These are phyloP conservation scores for Zaprionus bogoriensis DNA, from an alignment of 2,888 invertebrate species.

Conservation along the genomic window DNA sequence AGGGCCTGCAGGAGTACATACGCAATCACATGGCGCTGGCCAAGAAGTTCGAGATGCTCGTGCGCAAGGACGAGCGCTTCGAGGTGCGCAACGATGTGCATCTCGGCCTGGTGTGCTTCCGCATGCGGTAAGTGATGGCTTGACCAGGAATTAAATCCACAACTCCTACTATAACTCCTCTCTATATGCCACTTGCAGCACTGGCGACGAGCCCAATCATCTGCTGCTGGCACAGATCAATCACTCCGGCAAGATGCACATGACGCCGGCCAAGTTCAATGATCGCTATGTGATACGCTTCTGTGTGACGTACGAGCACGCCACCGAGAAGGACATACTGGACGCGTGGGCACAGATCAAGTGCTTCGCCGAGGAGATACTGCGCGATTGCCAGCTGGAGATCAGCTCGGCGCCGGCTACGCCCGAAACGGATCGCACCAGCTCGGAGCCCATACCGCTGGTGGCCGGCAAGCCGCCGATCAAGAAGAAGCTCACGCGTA, in stretches of 20 bases:
- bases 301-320: conserved; percentile 91
- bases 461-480: conserved; percentile 77
- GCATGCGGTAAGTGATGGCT: conserved; percentile 83
- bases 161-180: background rate
- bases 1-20: conserved; percentile 92
- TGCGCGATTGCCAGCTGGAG: conserved; percentile 81
- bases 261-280: conserved; percentile 92
- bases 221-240: conserved; percentile 90
- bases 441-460: conserved; percentile 64
- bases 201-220: conserved; percentile 89
- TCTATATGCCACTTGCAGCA: conserved; percentile 79
- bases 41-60: conserved; percentile 88
- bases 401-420: conserved; percentile 67
- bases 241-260: conserved; percentile 91
- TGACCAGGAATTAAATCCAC: background rate
- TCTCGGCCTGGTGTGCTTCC: conserved; percentile 91
- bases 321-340: conserved; percentile 88
- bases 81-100: conserved; percentile 90
- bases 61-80: conserved; percentile 88
- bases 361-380: conserved; percentile 85
- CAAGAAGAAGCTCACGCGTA: conserved; percentile 82
- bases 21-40: conserved; percentile 91
- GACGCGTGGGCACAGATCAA: conserved; percentile 87
- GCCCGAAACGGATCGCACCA: conserved; percentile 76
- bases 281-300: conserved; percentile 90